Evolutionary conservation across 2,113 vertebrate genomes (phyloP).

Genomic region (Kryptolebias marmoratus): DNA sequence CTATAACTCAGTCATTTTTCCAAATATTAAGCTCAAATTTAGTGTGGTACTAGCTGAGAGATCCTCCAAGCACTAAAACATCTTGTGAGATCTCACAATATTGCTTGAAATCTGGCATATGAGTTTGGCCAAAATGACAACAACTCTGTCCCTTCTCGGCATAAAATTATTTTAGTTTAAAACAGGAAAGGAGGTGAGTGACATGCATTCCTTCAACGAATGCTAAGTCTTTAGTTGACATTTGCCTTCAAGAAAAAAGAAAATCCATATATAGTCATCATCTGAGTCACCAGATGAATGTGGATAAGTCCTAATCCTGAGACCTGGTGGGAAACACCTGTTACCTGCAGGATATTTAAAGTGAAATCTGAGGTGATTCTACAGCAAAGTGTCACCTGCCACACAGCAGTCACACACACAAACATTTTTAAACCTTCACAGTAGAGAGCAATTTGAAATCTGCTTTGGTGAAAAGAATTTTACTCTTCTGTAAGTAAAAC

Average conservation of each 20-base stretch:
- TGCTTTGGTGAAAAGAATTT: neutral
- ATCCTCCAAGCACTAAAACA: too few relatives aligned
- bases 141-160: too few relatives aligned
- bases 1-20: too few relatives aligned
- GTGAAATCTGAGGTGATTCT: constrained; percentile 29
- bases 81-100: too few relatives aligned
- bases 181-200: too few relatives aligned
- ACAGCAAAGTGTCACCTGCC: constrained; percentile 25
- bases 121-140: neutral
- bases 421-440: neutral
- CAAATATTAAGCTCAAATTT: too few relatives aligned
- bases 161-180: too few relatives aligned
- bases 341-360: constrained; percentile 41
- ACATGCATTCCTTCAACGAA: too few relatives aligned
- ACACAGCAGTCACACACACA: neutral
- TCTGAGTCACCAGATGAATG: constrained; percentile 6
- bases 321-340: constrained; percentile 55
- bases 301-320: constrained; percentile 26
- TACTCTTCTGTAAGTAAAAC: neutral
- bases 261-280: neutral
- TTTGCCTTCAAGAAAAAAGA: neutral
- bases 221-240: neutral
- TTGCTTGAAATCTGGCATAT: neutral
- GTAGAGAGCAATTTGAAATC: neutral
- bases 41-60: too few relatives aligned